Evolutionary conservation across 1,140 invertebrate species (phyloP), one percentile per base, ranked within the genome.

Genomic region (Atopsyche davidsoni): DNA sequence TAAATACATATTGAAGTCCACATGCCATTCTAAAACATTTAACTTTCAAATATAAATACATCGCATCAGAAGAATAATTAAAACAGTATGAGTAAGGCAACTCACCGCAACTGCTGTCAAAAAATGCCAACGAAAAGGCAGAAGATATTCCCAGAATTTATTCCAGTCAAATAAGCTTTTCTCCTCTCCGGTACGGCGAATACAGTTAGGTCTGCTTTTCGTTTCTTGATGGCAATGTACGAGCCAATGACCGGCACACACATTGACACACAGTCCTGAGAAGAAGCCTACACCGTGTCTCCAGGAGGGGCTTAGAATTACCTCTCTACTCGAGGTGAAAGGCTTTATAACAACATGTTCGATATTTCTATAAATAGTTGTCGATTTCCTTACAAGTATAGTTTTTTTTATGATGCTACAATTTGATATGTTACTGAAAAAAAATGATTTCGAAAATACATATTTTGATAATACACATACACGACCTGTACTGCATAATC

Each of bases 151-250:
- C 47, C 47, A 51, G 31, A 58, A 58, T 40, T 49, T 51, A 4
- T 55, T 18, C 56, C 56, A 58, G 42, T 58, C 56, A 55, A 58
- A 58, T 6, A 47, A 51, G 32, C 9, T 46, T 38, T 14, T 58
- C 56, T 28, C 46, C 47, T 21, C 14, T 35, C 21, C 36, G 14
- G 34, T 44, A 14, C 36, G 38, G 10, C 22, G 48, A 6, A 55
- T 31, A 31, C 3, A 14, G 6, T 36, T 32, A 2, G 25, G 3
- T 38, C 21, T 35, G 13, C 24, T 39, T 10, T 2, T 28, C 2
- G 36, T 11, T 7, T 42, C 41, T 47, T 57, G 45, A 38, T 58
- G 51, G 23, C 56, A 58, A 24, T 58, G 39, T 1, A 55, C 56
- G 25, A 22, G 41, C 34, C 34, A 58, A 21, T 51, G 55, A 34